Evolutionary conservation across 1,140 invertebrate species (phyloP), one percentile per base, ranked within the genome.

Genomic region (Bombus superbus): DNA sequence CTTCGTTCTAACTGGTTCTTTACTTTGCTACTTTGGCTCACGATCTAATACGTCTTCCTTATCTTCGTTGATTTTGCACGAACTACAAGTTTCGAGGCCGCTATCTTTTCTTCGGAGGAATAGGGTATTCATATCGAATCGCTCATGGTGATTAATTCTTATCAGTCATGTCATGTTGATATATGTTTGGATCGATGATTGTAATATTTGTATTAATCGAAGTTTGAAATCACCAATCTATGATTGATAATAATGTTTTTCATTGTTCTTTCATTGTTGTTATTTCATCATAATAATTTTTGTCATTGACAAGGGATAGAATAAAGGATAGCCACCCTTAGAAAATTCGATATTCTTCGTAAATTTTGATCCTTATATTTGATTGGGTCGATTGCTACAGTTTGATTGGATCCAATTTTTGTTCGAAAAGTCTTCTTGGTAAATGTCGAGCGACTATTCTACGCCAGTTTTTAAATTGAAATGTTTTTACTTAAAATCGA

Each of bases 1-100:
- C 78, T 80, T 87, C 11, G 82, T 79, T 79, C 22, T 35, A 59
- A 42, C 72, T 47, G 57, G 40, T 59, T 75, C 73, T 76, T 22
- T 59, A 59, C 32, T 59, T 76, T 32, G 53, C 59, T 76, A 38
- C 74, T 59, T 76, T 35, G 74, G 32, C 32, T 75, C n/a, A 57
- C 47, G 42, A 32, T 57, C 74, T 53, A 76, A 73, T 76, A 57
- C 53, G 74, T 76, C 74, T 57, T 76, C 53, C 74, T 76, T 76
- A 59, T 76, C 47, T 59, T 38, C 35, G 53, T 25, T 75, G 44
- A 75, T 47, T 73, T 44, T 73, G 13, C 25, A 73, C 28, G 42
- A 44, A 68, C n/a, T 18, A 44, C 11, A 32, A 73, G 71, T 44
- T 44, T 28, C 13, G 40, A 15, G 40, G 69, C 9, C 25, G 42